Evolutionary conservation across 2,113 vertebrate genomes (phyloP).

Genomic region (Prionailurus viverrinus): DNA sequence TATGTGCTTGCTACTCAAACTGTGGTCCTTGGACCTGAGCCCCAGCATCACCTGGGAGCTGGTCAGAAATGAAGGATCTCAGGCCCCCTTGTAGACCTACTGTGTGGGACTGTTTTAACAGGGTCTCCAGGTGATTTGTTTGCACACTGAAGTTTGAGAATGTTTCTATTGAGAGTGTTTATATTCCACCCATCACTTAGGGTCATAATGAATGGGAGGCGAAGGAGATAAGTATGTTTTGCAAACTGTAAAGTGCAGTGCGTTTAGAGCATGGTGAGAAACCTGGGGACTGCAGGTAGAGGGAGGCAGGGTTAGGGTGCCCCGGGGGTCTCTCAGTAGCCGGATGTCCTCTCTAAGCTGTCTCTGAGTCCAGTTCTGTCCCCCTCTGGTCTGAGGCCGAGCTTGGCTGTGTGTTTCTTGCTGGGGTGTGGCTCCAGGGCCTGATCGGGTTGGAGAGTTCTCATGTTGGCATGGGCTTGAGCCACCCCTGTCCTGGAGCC

Average conservation of each 20-base stretch:
- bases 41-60: neutral
- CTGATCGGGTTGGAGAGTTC: neutral
- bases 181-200: neutral
- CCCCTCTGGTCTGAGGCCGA: neutral
- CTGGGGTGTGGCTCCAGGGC: neutral
- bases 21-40: neutral
- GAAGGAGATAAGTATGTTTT: slow-evolving; percentile 6
- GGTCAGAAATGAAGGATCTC: neutral
- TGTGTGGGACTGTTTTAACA: neutral
- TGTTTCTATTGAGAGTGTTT: neutral
- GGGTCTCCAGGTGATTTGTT: neutral
- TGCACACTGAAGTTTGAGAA: neutral
- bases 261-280: neutral
- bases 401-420: neutral
- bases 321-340: neutral
- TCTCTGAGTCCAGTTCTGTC: neutral
- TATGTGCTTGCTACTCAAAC: neutral
- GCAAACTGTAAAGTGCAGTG: neutral
- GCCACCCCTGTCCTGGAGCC: neutral
- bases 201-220: neutral
- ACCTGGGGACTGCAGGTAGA: neutral
- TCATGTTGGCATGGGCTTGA: neutral
- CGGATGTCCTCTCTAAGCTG: neutral
- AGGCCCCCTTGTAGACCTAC: neutral
- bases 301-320: neutral